Conservation (phyloP, 2,113 vertebrate genomes). For the Poecile atricapillus region DNA sequence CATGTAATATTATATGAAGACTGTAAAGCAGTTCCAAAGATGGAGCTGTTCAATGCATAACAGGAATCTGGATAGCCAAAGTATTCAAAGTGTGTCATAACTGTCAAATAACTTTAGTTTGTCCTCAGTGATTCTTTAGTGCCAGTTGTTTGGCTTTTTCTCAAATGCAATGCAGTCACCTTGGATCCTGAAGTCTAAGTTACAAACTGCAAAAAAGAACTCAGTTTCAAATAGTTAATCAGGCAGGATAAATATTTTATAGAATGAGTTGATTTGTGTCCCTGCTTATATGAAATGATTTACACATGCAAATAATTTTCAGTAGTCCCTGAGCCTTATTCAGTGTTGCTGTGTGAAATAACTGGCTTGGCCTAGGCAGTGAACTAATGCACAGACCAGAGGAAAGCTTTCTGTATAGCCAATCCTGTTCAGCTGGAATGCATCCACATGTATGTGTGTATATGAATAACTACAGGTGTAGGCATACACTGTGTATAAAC, state of each 20-base stretch:
- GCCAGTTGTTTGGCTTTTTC: background rate
- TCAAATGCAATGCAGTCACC: background rate
- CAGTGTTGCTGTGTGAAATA: background rate
- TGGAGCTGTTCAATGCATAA: rapidly evolving
- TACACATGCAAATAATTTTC: background rate
- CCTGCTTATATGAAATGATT: background rate
- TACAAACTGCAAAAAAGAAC: background rate
- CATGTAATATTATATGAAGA: background rate
- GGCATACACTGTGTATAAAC: background rate
- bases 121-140: background rate
- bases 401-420: background rate
- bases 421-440: background rate
- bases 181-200: background rate
- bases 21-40: background rate
- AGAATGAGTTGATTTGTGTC: background rate
- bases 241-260: background rate
- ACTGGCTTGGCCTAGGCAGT: background rate
- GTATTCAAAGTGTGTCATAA: background rate
- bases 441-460: rapidly evolving
- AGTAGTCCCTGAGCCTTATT: background rate
- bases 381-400: background rate
- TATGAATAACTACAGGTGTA: background rate
- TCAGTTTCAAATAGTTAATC: background rate
- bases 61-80: background rate
- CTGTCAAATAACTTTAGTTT: background rate